Evolutionary conservation across 2,797 vertebrate genomes (phyloP).

Genomic region (Poecilia velifera): DNA sequence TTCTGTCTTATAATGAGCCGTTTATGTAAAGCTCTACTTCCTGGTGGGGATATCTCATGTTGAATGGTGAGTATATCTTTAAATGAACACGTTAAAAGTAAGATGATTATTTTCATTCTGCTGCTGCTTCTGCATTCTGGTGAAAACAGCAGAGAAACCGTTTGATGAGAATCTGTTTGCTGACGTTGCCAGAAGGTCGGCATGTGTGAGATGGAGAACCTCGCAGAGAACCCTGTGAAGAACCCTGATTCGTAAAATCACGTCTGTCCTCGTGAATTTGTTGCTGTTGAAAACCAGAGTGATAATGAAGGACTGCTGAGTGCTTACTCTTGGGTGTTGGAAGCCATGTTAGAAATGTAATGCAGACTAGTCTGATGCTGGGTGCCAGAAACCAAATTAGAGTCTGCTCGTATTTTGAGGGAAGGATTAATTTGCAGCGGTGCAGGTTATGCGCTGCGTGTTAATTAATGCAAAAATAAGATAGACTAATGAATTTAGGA

Average conservation of each 20-base stretch:
- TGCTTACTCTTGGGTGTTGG: slow-evolving; percentile 50
- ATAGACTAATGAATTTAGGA: slow-evolving; percentile 65
- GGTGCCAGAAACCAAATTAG: slow-evolving; percentile 62
- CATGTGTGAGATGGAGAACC: slow-evolving; percentile 44
- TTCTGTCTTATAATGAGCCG: background rate
- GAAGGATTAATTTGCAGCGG: slow-evolving; percentile 62
- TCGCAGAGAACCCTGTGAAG: slow-evolving; percentile 41
- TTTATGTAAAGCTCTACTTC: background rate
- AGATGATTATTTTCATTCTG: slow-evolving; percentile 1
- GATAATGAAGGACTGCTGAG: slow-evolving; percentile 66
- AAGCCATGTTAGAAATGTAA: slow-evolving; percentile 56
- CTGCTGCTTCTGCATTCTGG: slow-evolving; percentile 5
- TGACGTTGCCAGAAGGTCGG: slow-evolving; percentile 30
- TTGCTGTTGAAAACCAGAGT: slow-evolving; percentile 53
- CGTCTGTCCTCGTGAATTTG: slow-evolving; percentile 57
- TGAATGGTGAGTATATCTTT: background rate
- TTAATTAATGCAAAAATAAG: slow-evolving; percentile 68
- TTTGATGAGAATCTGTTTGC: slow-evolving; percentile 26
- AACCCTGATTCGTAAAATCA: slow-evolving; percentile 57
- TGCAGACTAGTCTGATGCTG: slow-evolving; percentile 45
- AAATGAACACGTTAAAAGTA: background rate
- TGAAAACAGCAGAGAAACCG: slow-evolving; percentile 25
- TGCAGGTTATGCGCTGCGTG: slow-evolving; percentile 46
- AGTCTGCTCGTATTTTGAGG: slow-evolving; percentile 62
- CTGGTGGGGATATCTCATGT: background rate